Evolutionary conservation across 2,113 vertebrate genomes (phyloP).

Genomic region (Cololabis saira): DNA sequence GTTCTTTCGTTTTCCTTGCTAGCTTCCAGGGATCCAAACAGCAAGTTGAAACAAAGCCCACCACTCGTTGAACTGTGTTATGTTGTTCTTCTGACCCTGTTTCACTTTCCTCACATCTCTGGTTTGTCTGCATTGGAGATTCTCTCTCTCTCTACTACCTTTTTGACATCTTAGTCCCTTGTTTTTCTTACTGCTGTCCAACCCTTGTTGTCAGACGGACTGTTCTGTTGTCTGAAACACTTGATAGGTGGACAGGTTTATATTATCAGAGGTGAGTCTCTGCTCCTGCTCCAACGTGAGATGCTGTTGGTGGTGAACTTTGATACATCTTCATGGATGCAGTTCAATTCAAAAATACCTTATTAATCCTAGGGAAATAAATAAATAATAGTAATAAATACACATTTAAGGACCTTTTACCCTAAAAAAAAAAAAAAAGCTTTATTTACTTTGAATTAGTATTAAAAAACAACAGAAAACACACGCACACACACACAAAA

Average conservation of each 20-base stretch:
- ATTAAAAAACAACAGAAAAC: no score
- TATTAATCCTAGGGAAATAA: no score
- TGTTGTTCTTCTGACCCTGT: conserved; percentile 84
- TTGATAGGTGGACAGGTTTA: conserved; percentile 99
- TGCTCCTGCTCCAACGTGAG: conserved; percentile 29
- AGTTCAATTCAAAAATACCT: background rate
- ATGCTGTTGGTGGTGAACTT: background rate
- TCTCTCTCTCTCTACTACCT: conserved; percentile 85
- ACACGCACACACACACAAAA: no score
- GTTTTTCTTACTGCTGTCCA: conserved; percentile 97
- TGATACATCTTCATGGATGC: conserved; percentile 73
- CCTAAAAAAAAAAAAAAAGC: no score
- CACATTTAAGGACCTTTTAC: no score
- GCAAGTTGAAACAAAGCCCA: conserved; percentile 61
- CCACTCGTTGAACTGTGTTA: conserved; percentile 83
- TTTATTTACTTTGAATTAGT: no score
- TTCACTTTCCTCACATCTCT: conserved; percentile 73
- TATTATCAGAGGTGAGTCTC: conserved; percentile 99
- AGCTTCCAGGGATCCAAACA: conserved; percentile 33
- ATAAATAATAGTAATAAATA: no score
- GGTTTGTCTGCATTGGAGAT: conserved; percentile 75
- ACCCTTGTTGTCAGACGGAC: conserved; percentile 98
- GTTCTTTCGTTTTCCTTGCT: conserved; percentile 47
- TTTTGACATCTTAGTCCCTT: conserved; percentile 91
- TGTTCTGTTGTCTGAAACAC: conserved; percentile 99